phyloP scores from a whole-genome alignment of 2,113 vertebrate species.

The Orthonyx spaldingii region DNA sequence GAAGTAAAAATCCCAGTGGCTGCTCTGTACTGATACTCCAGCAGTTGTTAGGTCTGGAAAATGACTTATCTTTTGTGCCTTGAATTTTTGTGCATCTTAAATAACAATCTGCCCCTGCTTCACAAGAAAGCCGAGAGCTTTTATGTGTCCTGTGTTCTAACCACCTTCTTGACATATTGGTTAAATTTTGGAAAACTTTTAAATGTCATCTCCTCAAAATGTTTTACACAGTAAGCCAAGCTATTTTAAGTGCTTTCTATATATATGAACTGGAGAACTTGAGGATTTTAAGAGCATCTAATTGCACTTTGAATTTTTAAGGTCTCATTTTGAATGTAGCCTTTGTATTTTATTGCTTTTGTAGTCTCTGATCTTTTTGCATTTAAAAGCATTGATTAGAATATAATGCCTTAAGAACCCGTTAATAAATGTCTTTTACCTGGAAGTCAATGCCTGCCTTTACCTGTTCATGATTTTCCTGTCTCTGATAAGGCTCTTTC shows the following conservation, averaged over 20 bases:
- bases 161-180: background rate
- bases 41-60: background rate
- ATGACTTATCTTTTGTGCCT: background rate
- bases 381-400: background rate
- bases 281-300: background rate
- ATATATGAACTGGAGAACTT: background rate
- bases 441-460: background rate
- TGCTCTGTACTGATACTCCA: background rate
- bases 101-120: background rate
- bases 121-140: background rate
- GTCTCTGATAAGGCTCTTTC: background rate
- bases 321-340: background rate
- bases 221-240: background rate
- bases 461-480: background rate
- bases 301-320: background rate
- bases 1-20: background rate
- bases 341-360: background rate
- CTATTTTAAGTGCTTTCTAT: background rate
- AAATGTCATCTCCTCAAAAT: background rate
- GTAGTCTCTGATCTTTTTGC: background rate
- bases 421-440: background rate
- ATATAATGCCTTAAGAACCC: background rate
- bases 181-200: background rate
- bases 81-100: background rate
- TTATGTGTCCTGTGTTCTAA: background rate